Percentiles rank a stretch among this genome's conserved stretches.
Evolutionary conservation across 1,140 invertebrate genomes (phyloP).

Genomic region (Octopus bimaculoides): DNA sequence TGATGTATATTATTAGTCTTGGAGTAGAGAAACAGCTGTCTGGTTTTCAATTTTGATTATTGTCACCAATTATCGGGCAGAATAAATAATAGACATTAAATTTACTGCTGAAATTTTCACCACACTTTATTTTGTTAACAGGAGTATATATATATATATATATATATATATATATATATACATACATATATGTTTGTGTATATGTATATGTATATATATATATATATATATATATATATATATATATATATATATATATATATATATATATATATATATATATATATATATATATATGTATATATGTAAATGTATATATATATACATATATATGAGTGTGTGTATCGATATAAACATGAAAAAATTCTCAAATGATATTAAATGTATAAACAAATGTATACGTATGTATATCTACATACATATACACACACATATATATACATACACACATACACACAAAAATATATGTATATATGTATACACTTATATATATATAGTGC

Average conservation of each 20-base stretch:
- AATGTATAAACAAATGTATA: background rate
- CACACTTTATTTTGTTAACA: background rate
- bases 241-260: background rate
- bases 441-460: no score
- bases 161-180: constrained; percentile 4
- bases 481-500: background rate
- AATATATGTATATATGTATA: background rate
- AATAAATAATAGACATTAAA: background rate
- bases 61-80: background rate
- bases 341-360: background rate
- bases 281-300: background rate
- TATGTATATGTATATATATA: background rate
- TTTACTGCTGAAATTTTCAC: background rate
- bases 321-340: background rate
- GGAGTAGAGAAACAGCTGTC: background rate
- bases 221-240: background rate
- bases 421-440: background rate
- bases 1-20: background rate
- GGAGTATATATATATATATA: background rate
- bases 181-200: background rate
- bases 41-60: background rate
- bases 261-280: background rate
- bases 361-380: background rate
- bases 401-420: background rate
- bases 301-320: background rate